Base-by-base conservation (phyloP, 2,113 vertebrate genomes). In the Tragelaphus buxtoni region DNA sequence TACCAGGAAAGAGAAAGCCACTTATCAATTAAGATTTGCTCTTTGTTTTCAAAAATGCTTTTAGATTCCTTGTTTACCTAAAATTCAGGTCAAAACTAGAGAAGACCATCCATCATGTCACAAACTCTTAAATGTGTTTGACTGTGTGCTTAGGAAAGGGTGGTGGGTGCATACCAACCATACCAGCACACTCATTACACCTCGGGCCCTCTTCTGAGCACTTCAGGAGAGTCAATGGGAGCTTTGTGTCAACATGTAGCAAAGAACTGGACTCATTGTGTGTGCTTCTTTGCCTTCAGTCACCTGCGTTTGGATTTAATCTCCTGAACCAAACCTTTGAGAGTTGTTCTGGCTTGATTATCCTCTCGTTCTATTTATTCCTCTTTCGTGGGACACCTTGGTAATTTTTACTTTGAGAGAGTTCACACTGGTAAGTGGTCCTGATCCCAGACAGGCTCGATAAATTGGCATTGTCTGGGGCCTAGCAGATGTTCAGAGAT, bases 231-330 rank as follows among this genome's bases (percentile, higher is more conserved):
- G 93, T 94, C 80, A 92, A 16, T 65, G 83, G 60, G 86, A 69
- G 84, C 77, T 95, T 92, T 97, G 76, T 95, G 51, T 93, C 89
- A 94, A 86, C 63, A 83, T 32, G 82, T 32, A 60, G 65, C 7
- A 49, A 61, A 90, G 92, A 93, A 91, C 45, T 94, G 55, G 18
- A 9, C 60, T 74, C 80, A 63, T 13, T 76, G 24, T 87, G 65
- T 92, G 81, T 76, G 24, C 42, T 83, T 56, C 79, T 91, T 81
- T 87, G 79, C 22, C 74, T 95, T 18, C 17, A 26, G 82, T 93
- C 93, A 51, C 49, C 84, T 96, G 51, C 1, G 0, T 83, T 83
- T 90, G 84, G n/a, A 69, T 95, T 91, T 93, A 82, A 65, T 74
- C 90, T 88, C 65, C 9, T 83, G 53, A 77, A 55, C 32, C 85